Percentiles rank a stretch among this genome's conserved stretches.
Evolutionary conservation across 2,888 invertebrate species (phyloP).

Genomic region (Auanema freiburgensis): DNA sequence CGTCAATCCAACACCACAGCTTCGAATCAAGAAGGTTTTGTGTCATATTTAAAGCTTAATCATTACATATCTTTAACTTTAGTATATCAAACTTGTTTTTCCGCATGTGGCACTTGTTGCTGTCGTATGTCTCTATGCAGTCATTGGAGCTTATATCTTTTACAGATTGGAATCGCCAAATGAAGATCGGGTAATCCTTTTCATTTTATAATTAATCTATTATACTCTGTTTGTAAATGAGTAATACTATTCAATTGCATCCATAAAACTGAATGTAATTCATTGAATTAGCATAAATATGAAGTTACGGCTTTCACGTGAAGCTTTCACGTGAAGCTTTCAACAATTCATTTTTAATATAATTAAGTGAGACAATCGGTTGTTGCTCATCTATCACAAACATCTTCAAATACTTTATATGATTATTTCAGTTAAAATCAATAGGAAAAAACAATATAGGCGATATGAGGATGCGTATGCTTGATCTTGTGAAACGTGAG

Average conservation of each 20-base stretch:
- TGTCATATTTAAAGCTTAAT: too few species aligned
- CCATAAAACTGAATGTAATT: not conserved
- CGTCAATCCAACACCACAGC: conserved; percentile 17
- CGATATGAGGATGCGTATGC: conserved; percentile 32
- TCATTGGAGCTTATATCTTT: conserved; percentile 61
- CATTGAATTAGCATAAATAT: too few species aligned
- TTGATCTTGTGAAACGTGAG: conserved; percentile 14
- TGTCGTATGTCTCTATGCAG: conserved; percentile 61
- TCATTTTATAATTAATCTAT: not conserved
- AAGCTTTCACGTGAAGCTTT: too few species aligned
- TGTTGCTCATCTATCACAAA: too few species aligned
- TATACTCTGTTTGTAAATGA: not conserved
- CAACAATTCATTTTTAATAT: too few species aligned
- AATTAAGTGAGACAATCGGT: too few species aligned
- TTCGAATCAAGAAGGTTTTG: conserved; percentile 18
- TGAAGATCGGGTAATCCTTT: conserved; percentile 42
- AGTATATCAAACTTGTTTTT: conserved; percentile 59
- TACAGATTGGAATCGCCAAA: conserved; percentile 62
- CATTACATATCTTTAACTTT: conserved; percentile 23
- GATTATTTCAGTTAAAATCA: conserved; percentile 41
- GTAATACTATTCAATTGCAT: not conserved
- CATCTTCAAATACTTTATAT: not conserved
- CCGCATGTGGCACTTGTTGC: conserved; percentile 63
- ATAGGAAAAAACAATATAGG: conserved; percentile 46
- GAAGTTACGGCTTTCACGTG: too few species aligned